Base-by-base conservation (phyloP, 2,888 invertebrate genomes). In the Branchipolynoe longqiensis region DNA sequence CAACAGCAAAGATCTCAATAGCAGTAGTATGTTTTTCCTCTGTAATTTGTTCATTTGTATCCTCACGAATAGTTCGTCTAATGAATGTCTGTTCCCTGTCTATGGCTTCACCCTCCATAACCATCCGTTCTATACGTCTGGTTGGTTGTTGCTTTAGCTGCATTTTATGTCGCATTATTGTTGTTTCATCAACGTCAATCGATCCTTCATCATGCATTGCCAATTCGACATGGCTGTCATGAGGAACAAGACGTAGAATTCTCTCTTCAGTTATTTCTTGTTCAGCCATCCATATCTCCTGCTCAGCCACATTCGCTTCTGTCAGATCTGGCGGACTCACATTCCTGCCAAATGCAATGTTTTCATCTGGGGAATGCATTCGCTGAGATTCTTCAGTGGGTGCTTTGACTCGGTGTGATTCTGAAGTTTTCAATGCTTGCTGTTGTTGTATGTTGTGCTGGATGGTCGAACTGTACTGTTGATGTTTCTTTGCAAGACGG, bases 221-320 rank as follows among this genome's bases (percentile, higher is more conserved):
- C 41, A 78, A 28, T 6, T 78, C 48, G 4, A 78, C 41, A n/a
- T 78, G 40, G 25, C 28, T 41, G 48, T 78, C 78, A 78, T 78
- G 78, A 25, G 78, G 78, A 12, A 78, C 78, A 18, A 78, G 48
- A 31, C 48, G 78, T 28, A 78, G 28, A 25, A 78, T 78, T 41
- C 78, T n/a, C 25, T 78, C 78, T 78, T 78, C 78, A 48, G 54
- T 78, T 8, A 78, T 78, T 54, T 78, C 78, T 33, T 78, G 78
- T 54, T 78, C 78, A 48, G 78, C 78, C 78, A 78, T 78, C 78
- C 78, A 78, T 25, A 78, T 25, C 18, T 78, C 78, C 31, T 78
- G 48, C 28, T 78, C 31, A n/a, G 78, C 31, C 3, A 28, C 22
- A 78, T 12, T 8, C 0, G 78, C 78, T 78, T 78, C 78, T 48